Evolutionary conservation across 2,113 vertebrate species (phyloP).

Genomic region (Callospermophilus lateralis): DNA sequence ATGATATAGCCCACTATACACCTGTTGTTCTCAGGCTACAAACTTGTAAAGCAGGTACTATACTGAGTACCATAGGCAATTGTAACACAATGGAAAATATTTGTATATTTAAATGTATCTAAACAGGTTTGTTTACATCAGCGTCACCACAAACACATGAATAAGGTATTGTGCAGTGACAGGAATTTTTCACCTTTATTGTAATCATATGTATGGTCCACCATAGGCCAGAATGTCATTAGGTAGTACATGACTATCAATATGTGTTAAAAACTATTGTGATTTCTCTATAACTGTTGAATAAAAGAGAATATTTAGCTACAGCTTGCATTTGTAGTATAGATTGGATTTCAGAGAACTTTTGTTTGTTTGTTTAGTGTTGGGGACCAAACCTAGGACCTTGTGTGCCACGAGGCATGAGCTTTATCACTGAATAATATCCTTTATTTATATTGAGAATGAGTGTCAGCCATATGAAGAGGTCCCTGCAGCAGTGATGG

Average conservation of each 20-base stretch:
- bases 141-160: not conserved
- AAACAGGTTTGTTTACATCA: not conserved
- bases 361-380: not conserved
- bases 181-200: not conserved
- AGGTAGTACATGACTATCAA: not conserved
- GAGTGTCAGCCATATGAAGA: not conserved
- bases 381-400: not conserved
- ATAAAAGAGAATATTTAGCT: slow-evolving; percentile 30
- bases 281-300: slow-evolving; percentile 23
- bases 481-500: not conserved
- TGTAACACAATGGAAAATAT: not conserved
- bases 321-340: not conserved
- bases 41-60: not conserved
- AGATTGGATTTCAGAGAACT: not conserved
- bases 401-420: not conserved
- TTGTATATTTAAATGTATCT: not conserved
- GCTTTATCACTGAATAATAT: not conserved
- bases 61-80: not conserved
- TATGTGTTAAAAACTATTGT: slow-evolving; percentile 4
- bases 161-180: no score
- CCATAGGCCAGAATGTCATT: not conserved
- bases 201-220: not conserved
- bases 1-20: not conserved
- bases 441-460: not conserved
- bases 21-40: not conserved